These are phyloP conservation scores for Agriotes lineatus DNA, from an alignment of 2,888 invertebrate genomes.

Conservation along the genomic window DNA sequence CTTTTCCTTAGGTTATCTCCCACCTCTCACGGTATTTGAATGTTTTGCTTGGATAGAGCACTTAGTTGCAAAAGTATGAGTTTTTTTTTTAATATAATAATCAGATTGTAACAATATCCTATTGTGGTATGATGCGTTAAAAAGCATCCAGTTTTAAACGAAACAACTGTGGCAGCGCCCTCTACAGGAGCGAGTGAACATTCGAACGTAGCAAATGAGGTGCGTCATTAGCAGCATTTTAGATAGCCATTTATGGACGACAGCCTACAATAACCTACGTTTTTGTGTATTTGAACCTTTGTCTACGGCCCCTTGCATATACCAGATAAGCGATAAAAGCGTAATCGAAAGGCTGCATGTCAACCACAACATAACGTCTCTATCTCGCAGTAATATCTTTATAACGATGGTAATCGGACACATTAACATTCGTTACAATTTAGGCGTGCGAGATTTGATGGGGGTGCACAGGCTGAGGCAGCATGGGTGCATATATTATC, in stretches of 20 bases:
- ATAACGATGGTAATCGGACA: slow-evolving; percentile 35
- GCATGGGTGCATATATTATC: slow-evolving; percentile 38
- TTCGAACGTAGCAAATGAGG: not conserved
- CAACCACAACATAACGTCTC: slow-evolving; percentile 39
- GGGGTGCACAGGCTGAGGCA: slow-evolving; percentile 16
- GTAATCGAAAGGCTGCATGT: slow-evolving; percentile 40
- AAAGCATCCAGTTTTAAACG: too few species aligned
- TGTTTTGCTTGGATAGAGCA: too few species aligned
- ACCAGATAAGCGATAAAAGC: slow-evolving; percentile 31
- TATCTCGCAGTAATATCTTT: slow-evolving; percentile 39
- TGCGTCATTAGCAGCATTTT: not conserved
- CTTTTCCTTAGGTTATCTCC: too few species aligned
- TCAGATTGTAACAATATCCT: too few species aligned
- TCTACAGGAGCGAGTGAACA: too few species aligned
- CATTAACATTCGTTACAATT: slow-evolving; percentile 40
- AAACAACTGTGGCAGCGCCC: too few species aligned
- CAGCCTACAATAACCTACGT: not conserved
- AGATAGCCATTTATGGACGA: slow-evolving; percentile 6
- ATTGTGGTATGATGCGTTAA: too few species aligned
- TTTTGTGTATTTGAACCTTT: slow-evolving; percentile 14
- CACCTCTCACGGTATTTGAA: too few species aligned
- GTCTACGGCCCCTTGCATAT: slow-evolving; percentile 17
- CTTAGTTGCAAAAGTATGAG: too few species aligned
- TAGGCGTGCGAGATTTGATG: slow-evolving; percentile 30
- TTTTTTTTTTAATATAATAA: too few species aligned